A percentile compares a stretch with the other conserved stretches of the same genome.
phyloP scores from a whole-genome alignment of 2,797 vertebrate species.

The Hyperoplus immaculatus region DNA sequence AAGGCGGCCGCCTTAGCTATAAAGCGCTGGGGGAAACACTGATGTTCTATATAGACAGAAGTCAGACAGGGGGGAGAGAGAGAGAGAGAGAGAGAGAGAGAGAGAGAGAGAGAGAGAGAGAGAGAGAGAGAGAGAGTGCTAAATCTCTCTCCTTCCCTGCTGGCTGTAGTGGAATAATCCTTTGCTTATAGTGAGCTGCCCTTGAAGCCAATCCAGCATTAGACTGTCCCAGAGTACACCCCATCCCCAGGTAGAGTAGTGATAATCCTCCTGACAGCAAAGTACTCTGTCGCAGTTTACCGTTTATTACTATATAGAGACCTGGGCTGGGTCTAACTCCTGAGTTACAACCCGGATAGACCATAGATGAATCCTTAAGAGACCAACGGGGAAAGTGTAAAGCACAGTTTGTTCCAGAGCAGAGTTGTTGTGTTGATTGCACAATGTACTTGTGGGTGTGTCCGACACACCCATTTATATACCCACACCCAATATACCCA shows the following conservation, averaged over 20 bases:
- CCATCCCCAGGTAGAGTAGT: constrained; percentile 75
- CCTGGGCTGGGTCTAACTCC: constrained; percentile 61
- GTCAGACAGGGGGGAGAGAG: constrained; percentile 36
- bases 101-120: neutral
- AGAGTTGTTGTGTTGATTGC: neutral
- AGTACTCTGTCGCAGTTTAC: constrained; percentile 66
- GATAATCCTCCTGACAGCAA: constrained; percentile 77
- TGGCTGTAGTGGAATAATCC: constrained; percentile 78
- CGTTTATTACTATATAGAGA: constrained; percentile 58
- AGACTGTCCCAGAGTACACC: constrained; percentile 75
- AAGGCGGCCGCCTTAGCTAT: too few relatives aligned
- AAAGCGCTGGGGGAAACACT: too few relatives aligned
- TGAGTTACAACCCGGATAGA: constrained; percentile 57
- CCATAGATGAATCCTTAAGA: constrained; percentile 26
- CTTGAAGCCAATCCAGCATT: constrained; percentile 77
- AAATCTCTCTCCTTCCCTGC: constrained; percentile 68
- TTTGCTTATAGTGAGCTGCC: constrained; percentile 74
- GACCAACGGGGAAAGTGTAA: constrained; percentile 17
- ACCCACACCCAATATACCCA: too few relatives aligned
- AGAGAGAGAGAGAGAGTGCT: constrained; percentile 34
- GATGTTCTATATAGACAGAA: constrained; percentile 65
- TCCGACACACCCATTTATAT: too few relatives aligned
- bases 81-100: constrained; percentile 9
- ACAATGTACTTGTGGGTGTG: too few relatives aligned
- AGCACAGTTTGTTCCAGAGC: constrained; percentile 7